These are phyloP conservation scores for Clunio marinus DNA, from an alignment of 2,888 invertebrate genomes.

Conservation along the genomic window DNA sequence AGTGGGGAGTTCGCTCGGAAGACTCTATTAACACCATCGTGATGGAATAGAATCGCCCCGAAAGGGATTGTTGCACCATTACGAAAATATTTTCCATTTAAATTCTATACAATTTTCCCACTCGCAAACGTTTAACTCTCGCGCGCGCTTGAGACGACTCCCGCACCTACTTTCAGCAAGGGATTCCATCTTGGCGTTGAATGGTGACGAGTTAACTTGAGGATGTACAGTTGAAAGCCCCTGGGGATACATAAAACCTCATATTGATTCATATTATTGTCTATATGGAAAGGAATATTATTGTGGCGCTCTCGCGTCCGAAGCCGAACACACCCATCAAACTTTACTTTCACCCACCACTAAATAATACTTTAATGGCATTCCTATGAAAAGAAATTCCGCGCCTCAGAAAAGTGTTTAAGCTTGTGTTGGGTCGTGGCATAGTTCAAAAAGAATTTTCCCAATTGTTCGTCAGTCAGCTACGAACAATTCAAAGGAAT, in stretches of 20 bases:
- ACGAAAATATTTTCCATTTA: slow-evolving; percentile 22
- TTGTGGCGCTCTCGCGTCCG: background rate
- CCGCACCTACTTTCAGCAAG: slow-evolving; percentile 20
- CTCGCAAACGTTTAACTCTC: slow-evolving; percentile 14
- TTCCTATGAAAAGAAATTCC: slow-evolving; percentile 33
- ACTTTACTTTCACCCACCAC: slow-evolving; percentile 20
- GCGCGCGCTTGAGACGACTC: slow-evolving; percentile 13
- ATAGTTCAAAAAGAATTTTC: background rate
- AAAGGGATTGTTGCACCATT: slow-evolving; percentile 37
- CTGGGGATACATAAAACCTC: background rate
- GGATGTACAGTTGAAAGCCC: background rate
- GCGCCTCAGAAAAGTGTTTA: background rate
- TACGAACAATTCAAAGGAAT: background rate
- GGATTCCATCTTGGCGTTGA: background rate
- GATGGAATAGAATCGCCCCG: background rate
- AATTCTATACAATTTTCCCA: slow-evolving; percentile 34
- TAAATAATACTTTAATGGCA: slow-evolving; percentile 38
- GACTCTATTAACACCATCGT: slow-evolving; percentile 17
- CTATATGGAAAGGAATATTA: slow-evolving; percentile 25
- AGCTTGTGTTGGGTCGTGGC: background rate
- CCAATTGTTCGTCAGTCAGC: slow-evolving; percentile 28
- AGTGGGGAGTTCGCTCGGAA: background rate
- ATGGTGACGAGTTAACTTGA: background rate
- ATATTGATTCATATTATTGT: slow-evolving; percentile 37
- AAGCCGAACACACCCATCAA: slow-evolving; percentile 20